Evolutionary conservation across 2,797 vertebrate genomes (phyloP), one percentile per base, ranked within the genome.

Genomic region (Muraenolepis orangiensis): DNA sequence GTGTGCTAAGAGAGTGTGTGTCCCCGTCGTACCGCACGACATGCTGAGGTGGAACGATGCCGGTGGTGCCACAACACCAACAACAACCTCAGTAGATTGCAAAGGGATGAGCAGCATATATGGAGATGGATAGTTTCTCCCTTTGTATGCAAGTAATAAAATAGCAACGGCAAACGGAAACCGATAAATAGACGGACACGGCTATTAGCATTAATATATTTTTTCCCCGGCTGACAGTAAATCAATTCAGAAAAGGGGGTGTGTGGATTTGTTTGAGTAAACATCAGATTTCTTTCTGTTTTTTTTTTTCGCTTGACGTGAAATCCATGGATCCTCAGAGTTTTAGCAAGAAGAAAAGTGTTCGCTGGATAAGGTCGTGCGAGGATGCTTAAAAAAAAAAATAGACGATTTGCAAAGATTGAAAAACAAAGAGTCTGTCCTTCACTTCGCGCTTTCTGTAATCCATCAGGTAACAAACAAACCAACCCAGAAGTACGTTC

Each of bases 321-420:
- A 90, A 91, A 92, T 92, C 91, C 69, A 91, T 92, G 87, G 77
- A 69, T n/a, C 80, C 88, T 91, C 89, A 79, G 90, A 91, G 86
- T 90, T 91, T 89, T 84, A 82, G 83, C 71, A 77, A 88, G n/a
- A n/a, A 87, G 87, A 81, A 82, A 66, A 81, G 88, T 88, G 87
- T 87, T 89, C 81, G 80, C 84, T 86, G 79, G n/a, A n/a, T 89
- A 91, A 91, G 90, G 90, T 92, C 90, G 90, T 69, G 81, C 77
- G 78, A 87, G 87, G 83, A 81, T 81, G 78, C 82, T 0, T 12
- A 73, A 77, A 78, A 75, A n/a, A 14, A 75, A 80, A 87, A 79
- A 87, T 76, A 76, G 84, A 85, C 76, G 23, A 71, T 72, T 82
- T 74, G 79, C 81, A 79, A 86, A 89, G 72, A 72, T 82, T 74